Base-by-base conservation (phyloP, 64 coral and sea anemone genomes). In the Porites lutea region DNA sequence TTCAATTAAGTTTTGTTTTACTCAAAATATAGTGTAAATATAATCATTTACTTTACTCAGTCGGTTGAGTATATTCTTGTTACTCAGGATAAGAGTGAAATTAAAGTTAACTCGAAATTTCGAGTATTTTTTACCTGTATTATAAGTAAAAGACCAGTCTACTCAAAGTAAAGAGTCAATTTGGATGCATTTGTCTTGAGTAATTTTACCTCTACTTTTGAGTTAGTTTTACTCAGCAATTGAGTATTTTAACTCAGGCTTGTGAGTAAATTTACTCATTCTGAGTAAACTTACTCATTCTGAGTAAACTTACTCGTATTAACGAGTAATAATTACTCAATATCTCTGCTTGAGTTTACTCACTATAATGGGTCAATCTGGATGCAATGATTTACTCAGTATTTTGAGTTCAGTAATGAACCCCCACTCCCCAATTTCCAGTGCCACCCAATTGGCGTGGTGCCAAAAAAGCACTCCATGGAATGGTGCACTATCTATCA, bases 141-240 rank as follows among this genome's bases (percentile, higher is more conserved):
- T 59, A 81, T 59, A 52, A 59, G 78, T 60, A 18, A n/a, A 81
- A 21, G 60, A 21, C 27, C 52, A 81, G 20, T 81, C 59, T 81
- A 60, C 78, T 81, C 78, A 20, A 81, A 61, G 59, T 60, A 81
- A 81, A 81, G 78, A 60, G 78, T 81, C 59, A 59, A 10, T 81
- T 14, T 81, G 78, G 53, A 81, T 81, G 78, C 78, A 61, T 81
- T 59, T 81, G 4, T 59, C 59, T 44, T 81, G 78, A 43, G 78
- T 60, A 59, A 12, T 81, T 61, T 59, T 81, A 61, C 20, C 78
- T 21, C 52, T 21, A 59, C 11, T 37, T 81, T 59, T 81, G 78
- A 81, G 78, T 60, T 59, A 81, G 13, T 48, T 59, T 57, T 27
- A 81, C 59, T 61, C 27, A 59, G 27, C 13, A 6, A 10, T 5